phyloP scores from a whole-genome alignment of 2,113 vertebrate species.

The Psammodynastes pulverulentus region DNA sequence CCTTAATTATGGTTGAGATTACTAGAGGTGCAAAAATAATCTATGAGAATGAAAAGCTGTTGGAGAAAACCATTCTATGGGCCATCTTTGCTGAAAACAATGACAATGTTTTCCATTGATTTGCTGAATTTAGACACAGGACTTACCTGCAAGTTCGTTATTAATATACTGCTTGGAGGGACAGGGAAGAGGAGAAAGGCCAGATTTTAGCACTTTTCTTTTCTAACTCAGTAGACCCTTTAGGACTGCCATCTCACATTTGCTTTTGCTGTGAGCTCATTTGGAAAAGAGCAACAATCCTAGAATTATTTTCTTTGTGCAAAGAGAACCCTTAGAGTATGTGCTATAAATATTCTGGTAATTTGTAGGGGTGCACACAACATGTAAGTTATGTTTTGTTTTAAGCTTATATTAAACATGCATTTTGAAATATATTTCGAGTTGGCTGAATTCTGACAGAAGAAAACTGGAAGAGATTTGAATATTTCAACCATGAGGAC shows the following conservation, averaged over 20 bases:
- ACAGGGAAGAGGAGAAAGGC: neutral
- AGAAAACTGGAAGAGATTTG: neutral
- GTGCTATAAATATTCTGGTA: neutral
- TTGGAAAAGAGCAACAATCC: neutral
- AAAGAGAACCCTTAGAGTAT: neutral
- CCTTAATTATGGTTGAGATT: neutral
- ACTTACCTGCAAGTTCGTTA: neutral
- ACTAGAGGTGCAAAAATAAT: neutral
- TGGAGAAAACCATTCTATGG: neutral
- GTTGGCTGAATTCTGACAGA: neutral
- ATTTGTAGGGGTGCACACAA: neutral
- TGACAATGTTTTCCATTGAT: neutral
- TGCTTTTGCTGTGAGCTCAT: neutral
- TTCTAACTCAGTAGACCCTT: slow-evolving; percentile 17
- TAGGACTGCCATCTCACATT: neutral
- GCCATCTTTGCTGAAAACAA: neutral
- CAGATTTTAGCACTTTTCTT: neutral
- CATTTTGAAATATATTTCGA: neutral
- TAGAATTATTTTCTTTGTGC: neutral
- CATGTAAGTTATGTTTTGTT: neutral
- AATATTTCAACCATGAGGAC: neutral
- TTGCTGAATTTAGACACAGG: neutral
- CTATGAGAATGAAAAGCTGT: neutral
- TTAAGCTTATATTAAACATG: neutral
- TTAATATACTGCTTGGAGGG: neutral